phyloP scores from a whole-genome alignment of 2,888 invertebrate species.

The Dicycla oo region DNA sequence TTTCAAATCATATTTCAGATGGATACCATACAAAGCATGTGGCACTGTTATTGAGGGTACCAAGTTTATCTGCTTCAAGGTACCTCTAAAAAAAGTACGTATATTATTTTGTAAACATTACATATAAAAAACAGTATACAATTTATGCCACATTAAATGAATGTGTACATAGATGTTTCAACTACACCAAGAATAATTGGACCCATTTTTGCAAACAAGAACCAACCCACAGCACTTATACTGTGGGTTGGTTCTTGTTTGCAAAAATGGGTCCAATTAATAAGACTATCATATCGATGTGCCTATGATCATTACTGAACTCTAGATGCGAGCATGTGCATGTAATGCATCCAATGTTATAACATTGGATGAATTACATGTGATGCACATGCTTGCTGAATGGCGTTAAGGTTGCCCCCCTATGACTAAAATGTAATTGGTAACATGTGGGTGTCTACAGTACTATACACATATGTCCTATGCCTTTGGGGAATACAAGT shows the following conservation, averaged over 20 bases:
- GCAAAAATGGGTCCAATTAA: too few relatives aligned
- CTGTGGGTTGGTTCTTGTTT: too few relatives aligned
- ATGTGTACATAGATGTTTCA: neutral
- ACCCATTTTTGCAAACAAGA: too few relatives aligned
- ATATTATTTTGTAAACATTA: slow-evolving; percentile 9
- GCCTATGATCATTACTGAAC: neutral
- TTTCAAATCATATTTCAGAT: slow-evolving; percentile 85
- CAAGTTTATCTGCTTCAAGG: slow-evolving; percentile 94
- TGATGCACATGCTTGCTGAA: neutral
- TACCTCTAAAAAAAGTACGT: slow-evolving; percentile 90
- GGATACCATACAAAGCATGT: slow-evolving; percentile 91
- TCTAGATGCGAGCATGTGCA: too few relatives aligned
- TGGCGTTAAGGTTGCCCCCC: neutral
- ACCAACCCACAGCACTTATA: too few relatives aligned
- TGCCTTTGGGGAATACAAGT: neutral
- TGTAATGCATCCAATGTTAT: too few relatives aligned
- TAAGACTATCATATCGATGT: neutral
- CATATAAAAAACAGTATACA: neutral
- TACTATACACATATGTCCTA: neutral
- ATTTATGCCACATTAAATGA: neutral
- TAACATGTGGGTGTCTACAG: neutral
- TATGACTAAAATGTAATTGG: neutral
- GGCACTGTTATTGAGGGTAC: slow-evolving; percentile 93
- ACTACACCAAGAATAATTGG: neutral
- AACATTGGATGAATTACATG: neutral